Conservation (phyloP, 2,888 invertebrate genomes). For the Sesia bembeciformis region DNA sequence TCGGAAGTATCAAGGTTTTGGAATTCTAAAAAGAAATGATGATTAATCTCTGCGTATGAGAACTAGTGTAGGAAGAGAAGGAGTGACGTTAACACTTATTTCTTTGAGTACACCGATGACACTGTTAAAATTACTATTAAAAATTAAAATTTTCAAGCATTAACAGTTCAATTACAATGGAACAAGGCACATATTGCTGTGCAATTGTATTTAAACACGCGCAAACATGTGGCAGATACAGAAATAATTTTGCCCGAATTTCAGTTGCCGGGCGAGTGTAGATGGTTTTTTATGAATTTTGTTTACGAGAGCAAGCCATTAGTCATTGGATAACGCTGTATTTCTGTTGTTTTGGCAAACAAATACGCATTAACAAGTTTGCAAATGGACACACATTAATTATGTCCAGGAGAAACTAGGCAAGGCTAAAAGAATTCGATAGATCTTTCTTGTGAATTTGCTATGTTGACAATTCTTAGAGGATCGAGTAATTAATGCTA, state of each 20-base stretch:
- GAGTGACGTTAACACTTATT: background rate
- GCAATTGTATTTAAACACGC: conserved; percentile 7
- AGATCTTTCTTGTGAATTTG: too few relatives aligned
- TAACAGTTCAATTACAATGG: conserved; percentile 2
- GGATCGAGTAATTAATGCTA: too few relatives aligned
- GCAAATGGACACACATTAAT: too few relatives aligned
- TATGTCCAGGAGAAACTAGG: too few relatives aligned
- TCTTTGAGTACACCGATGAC: background rate
- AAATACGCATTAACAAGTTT: too few relatives aligned
- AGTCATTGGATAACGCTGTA: conserved; percentile 2
- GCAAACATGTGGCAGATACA: conserved; percentile 23
- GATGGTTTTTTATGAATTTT: conserved; percentile 12
- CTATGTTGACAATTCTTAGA: too few relatives aligned
- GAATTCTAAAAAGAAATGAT: conserved; percentile 14
- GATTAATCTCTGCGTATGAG: conserved; percentile 15
- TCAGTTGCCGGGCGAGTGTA: conserved; percentile 17
- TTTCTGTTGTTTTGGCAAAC: background rate
- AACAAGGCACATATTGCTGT: conserved; percentile 12
- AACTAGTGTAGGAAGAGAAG: conserved; percentile 3
- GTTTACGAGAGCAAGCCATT: conserved; percentile 8
- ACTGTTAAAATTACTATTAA: background rate
- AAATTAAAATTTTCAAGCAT: background rate
- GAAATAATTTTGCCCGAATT: conserved; percentile 24
- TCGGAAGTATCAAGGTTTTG: conserved; percentile 13
- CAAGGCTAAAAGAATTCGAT: too few relatives aligned